phyloP scores from a whole-genome alignment of 2,797 vertebrate genomes.

The Stomatorhinus walkeri region DNA sequence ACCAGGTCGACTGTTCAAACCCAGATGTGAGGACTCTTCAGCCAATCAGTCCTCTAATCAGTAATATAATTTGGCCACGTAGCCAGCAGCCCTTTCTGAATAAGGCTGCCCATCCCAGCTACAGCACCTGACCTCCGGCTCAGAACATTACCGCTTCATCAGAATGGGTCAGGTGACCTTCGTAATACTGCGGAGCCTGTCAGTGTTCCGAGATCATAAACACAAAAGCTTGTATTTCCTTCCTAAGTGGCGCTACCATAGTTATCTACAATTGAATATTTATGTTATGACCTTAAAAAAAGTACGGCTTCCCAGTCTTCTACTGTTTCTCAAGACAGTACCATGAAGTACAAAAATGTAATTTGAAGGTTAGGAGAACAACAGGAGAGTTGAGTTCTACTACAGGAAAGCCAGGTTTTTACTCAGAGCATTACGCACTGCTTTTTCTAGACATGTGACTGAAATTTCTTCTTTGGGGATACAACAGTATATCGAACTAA shows the following conservation, averaged over 20 bases:
- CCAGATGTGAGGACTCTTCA: not conserved
- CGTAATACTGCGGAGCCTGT: not conserved
- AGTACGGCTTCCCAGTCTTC: not conserved
- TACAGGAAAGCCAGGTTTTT: not conserved
- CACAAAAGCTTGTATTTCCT: not conserved
- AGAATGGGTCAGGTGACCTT: slow-evolving; percentile 1
- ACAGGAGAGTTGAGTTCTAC: not conserved
- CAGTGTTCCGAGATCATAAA: not conserved
- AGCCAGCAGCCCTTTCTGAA: not conserved
- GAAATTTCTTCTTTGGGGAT: not conserved
- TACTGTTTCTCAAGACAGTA: not conserved
- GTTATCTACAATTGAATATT: not conserved
- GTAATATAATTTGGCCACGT: not conserved
- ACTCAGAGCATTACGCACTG: not conserved
- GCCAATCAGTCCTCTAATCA: not conserved
- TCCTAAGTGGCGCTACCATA: not conserved
- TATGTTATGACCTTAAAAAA: not conserved
- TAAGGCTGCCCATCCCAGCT: not conserved
- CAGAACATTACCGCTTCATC: not conserved
- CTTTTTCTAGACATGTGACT: not conserved
- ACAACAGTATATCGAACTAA: not conserved
- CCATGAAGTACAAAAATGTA: not conserved
- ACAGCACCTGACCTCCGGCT: not conserved
- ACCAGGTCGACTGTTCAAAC: not conserved
- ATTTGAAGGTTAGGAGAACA: not conserved